Percentiles rank a stretch among this genome's conserved stretches.
Evolutionary conservation across 2,113 vertebrate genomes (phyloP).

Genomic region (Marcusenius ussheri): DNA sequence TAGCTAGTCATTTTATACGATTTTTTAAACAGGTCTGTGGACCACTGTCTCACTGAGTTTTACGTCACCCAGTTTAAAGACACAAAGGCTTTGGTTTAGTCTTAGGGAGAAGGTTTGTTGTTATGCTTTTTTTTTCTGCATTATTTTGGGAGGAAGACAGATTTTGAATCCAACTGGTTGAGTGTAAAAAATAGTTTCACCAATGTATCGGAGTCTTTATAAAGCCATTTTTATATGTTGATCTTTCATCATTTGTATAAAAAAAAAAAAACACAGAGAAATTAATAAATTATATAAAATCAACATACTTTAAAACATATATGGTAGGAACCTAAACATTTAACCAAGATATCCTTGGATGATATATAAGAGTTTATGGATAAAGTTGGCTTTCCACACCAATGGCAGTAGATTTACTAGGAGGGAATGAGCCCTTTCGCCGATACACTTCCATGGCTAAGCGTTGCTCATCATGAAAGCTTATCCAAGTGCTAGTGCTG

Average conservation of each 20-base stretch:
- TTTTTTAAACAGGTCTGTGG: conserved; percentile 55
- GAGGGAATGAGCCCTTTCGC: background rate
- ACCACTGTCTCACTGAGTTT: conserved; percentile 52
- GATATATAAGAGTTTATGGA: conserved; percentile 31
- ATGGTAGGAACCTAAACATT: conserved; percentile 33
- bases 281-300: background rate
- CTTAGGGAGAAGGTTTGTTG: conserved; percentile 35
- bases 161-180: conserved; percentile 43
- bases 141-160: conserved; percentile 25
- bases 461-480: background rate
- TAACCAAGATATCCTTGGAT: conserved; percentile 34
- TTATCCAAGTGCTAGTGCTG: background rate
- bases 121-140: conserved; percentile 21
- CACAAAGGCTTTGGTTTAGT: conserved; percentile 37
- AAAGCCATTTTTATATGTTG: conserved; percentile 45
- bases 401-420: background rate
- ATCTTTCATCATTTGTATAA: conserved; percentile 27
- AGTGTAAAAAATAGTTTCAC: conserved; percentile 59
- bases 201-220: conserved; percentile 41
- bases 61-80: conserved; percentile 49
- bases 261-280: background rate
- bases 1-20: conserved; percentile 65
- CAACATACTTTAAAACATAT: conserved; percentile 30
- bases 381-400: background rate
- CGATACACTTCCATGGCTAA: background rate